Percentiles rank a stretch among this genome's conserved stretches.
Evolutionary conservation across 1,140 invertebrate species (phyloP).

Genomic region (Pseudomyrmex gracilis): DNA sequence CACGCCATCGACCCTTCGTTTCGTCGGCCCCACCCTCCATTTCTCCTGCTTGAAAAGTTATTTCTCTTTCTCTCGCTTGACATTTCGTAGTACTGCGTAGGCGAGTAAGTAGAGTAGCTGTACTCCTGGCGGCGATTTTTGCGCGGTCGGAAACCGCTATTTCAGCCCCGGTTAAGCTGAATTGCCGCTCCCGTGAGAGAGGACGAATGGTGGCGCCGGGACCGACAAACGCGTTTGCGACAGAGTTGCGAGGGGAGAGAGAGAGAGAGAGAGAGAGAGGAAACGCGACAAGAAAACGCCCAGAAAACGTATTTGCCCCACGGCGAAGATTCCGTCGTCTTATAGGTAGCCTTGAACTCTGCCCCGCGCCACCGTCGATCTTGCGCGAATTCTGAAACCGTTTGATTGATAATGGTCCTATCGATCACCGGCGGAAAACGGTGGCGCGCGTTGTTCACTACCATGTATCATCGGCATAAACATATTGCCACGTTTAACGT

Average conservation of each 20-base stretch:
- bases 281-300: no score
- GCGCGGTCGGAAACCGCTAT: conserved; percentile 53
- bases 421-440: conserved; percentile 10
- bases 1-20: conserved; percentile 59
- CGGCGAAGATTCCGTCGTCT: conserved; percentile 19
- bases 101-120: conserved; percentile 14
- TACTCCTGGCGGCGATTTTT: conserved; percentile 67
- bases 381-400: background rate
- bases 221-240: conserved; percentile 15
- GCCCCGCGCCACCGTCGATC: background rate
- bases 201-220: conserved; percentile 39
- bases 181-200: conserved; percentile 63
- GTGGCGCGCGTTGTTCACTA: background rate
- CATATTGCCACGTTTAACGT: conserved; percentile 24
- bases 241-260: conserved; percentile 12
- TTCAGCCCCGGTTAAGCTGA: conserved; percentile 50
- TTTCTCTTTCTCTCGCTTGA: conserved; percentile 28
- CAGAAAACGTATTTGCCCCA: conserved; percentile 55
- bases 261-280: conserved; percentile 39
- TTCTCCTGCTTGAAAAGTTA: conserved; percentile 12
- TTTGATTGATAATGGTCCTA: conserved; percentile 39
- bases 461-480: conserved; percentile 52
- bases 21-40: background rate
- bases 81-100: conserved; percentile 15
- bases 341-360: conserved; percentile 62